These are phyloP conservation scores for Elmis aenea DNA, from an alignment of 2,888 invertebrate species.

Conservation along the genomic window DNA sequence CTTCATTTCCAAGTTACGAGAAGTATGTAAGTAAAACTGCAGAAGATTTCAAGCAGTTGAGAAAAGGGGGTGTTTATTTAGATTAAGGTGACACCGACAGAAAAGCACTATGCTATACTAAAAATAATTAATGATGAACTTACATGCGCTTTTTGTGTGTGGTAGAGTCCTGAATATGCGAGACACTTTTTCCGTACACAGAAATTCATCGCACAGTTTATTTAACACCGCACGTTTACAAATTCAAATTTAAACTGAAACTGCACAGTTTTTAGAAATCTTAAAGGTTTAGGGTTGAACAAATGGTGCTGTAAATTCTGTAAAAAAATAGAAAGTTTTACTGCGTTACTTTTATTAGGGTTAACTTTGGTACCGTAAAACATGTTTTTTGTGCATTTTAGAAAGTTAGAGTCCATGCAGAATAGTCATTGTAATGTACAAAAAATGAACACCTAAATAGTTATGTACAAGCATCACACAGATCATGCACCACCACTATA, in stretches of 20 bases:
- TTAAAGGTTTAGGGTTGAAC: slow-evolving; percentile 21
- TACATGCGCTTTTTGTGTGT: too few relatives aligned
- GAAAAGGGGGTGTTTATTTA: slow-evolving; percentile 40
- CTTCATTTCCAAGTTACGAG: slow-evolving; percentile 38
- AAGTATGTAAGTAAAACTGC: slow-evolving; percentile 37
- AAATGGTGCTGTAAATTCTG: slow-evolving; percentile 10
- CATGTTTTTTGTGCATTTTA: background rate
- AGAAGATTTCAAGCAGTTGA: slow-evolving; percentile 35
- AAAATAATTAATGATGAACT: slow-evolving; percentile 12
- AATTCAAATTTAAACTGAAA: too few relatives aligned
- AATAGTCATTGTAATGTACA: too few relatives aligned
- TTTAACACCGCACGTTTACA: too few relatives aligned
- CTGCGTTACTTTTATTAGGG: slow-evolving; percentile 1
- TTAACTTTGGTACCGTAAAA: background rate
- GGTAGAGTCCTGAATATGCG: too few relatives aligned
- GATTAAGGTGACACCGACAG: slow-evolving; percentile 40
- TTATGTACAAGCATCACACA: too few relatives aligned
- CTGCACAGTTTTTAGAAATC: slow-evolving; percentile 2
- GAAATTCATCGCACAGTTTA: too few relatives aligned
- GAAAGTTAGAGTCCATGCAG: too few relatives aligned
- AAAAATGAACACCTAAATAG: too few relatives aligned
- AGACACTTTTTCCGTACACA: too few relatives aligned
- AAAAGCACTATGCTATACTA: slow-evolving; percentile 25
- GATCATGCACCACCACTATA: too few relatives aligned
- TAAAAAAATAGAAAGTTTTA: slow-evolving; percentile 19